Evolutionary conservation across 2,888 invertebrate species (phyloP).

Genomic region (Pandemis cinnamomeana): DNA sequence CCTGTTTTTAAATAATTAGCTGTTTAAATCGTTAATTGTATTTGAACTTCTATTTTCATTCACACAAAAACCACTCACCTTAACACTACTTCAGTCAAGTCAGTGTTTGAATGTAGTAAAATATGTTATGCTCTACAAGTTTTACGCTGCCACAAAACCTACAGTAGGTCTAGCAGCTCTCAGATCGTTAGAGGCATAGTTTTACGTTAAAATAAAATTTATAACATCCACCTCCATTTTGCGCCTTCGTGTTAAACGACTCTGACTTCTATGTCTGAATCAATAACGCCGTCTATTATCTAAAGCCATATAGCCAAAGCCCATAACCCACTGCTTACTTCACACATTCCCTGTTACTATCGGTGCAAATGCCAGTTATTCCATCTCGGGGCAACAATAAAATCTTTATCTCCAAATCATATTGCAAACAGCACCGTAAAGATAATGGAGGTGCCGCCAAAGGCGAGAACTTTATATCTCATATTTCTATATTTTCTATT

Average conservation of each 20-base stretch:
- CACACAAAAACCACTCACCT: too few species aligned
- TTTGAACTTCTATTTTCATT: too few species aligned
- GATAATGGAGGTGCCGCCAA: conserved; percentile 39
- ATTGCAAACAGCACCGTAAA: conserved; percentile 38
- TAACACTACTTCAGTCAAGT: too few species aligned
- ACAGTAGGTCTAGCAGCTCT: too few species aligned
- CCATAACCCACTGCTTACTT: conserved; percentile 24
- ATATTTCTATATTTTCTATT: conserved; percentile 43
- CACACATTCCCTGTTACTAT: conserved; percentile 28
- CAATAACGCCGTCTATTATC: conserved; percentile 6
- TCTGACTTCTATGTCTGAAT: neutral
- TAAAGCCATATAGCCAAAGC: neutral
- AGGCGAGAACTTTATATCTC: conserved; percentile 42
- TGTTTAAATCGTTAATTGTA: too few species aligned
- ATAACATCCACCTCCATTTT: too few species aligned
- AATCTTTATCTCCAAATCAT: conserved; percentile 38
- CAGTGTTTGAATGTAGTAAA: too few species aligned
- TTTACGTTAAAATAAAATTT: too few species aligned
- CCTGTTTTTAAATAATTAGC: too few species aligned
- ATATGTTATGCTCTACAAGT: too few species aligned
- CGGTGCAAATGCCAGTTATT: conserved; percentile 25
- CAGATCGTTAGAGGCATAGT: too few species aligned
- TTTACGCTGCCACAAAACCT: too few species aligned
- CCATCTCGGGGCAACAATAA: conserved; percentile 36
- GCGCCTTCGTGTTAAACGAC: neutral